phyloP scores from a whole-genome alignment of 2,113 vertebrate species.

The Eulemur macaco region DNA sequence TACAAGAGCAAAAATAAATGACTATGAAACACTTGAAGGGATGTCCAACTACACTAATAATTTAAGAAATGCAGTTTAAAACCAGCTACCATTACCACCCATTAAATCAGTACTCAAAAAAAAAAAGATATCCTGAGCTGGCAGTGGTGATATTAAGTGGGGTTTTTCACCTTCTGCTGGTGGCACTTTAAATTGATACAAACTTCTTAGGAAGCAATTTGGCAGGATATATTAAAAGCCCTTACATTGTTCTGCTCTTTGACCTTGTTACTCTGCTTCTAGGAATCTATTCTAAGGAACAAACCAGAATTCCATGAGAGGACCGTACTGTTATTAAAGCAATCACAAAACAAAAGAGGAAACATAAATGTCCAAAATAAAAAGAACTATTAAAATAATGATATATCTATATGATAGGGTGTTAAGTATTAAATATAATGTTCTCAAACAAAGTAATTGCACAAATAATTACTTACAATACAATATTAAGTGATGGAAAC shows the following conservation, averaged over 20 bases:
- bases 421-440: neutral
- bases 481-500: neutral
- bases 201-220: neutral
- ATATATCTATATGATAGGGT: neutral
- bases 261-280: neutral
- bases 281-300: neutral
- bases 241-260: neutral
- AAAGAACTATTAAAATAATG: neutral
- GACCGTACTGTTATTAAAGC: neutral
- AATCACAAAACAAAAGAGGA: neutral
- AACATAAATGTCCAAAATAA: neutral
- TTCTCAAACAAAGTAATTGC: neutral
- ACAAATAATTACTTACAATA: neutral
- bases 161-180: neutral
- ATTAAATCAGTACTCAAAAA: conserved; percentile 7
- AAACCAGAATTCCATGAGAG: neutral
- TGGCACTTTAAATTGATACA: neutral
- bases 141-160: neutral
- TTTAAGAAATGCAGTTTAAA: conserved; percentile 49
- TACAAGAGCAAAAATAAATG: conserved; percentile 26
- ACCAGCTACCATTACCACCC: neutral
- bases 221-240: neutral
- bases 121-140: neutral
- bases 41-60: neutral
- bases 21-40: conserved; percentile 3